Evolutionary conservation across 92 coral and sea anemone species (phyloP), one percentile per base, ranked within the genome.

Genomic region (Ricordea florida): DNA sequence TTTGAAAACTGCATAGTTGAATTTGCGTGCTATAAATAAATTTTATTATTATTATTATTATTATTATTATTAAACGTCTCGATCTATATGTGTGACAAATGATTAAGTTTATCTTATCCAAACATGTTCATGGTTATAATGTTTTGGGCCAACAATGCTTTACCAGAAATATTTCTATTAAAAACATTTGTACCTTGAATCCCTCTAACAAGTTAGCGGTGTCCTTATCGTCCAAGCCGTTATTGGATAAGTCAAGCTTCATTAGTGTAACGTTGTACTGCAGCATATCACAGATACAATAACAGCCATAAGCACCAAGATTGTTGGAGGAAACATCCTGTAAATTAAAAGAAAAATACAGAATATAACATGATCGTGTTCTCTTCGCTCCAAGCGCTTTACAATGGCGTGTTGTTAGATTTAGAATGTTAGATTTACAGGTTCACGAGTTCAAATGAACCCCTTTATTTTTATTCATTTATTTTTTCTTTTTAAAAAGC

Each of bases 321-420:
- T 91, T 82, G 70, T 94, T 94, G 16, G 88, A 91, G 10, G 98
- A 94, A 13, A 94, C 36, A 66, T 94, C 93, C 97, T 92, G 16
- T 17, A 41, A 55, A 31, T 7, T 15, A 17, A 26, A 52, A 35
- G 29, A 41, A 26, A 7, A 43, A 27, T 26, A 2, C 5, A 0
- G 11, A 1, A 40, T 27, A 32, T n/a, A 18, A 14, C 38, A 15
- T 17, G 11, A 33, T 36, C 35, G 21, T 5, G 18, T 36, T 33
- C 2, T 20, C 9, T 9, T 37, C 8, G 15, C 2, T 10, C 35
- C 22, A 33, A 10, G 22, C 1, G 15, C 10, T 66, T 22, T 5
- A 53, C 24, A 6, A 35, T 22, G 0, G 20, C n/a, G 1, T 57
- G 1, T 56, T 2, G 21, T n/a, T 6, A 40, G 47, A 22, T 17